Evolutionary conservation across 1,140 invertebrate species (phyloP).

Genomic region (Bombyx mandarina): DNA sequence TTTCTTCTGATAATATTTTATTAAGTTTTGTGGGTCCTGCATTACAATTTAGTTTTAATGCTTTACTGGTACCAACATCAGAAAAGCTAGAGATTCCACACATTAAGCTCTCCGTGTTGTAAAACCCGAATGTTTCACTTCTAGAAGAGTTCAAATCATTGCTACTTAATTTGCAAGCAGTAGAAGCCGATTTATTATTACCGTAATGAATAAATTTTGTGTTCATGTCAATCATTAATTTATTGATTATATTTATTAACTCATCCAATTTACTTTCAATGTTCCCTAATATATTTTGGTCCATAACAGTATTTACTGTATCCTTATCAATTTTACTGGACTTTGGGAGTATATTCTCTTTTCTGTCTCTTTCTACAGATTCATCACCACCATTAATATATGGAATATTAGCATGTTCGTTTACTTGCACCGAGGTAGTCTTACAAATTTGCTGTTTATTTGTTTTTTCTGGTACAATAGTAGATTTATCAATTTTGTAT

Average conservation of each 20-base stretch:
- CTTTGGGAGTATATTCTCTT: no score
- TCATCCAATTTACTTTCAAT: conserved; percentile 30
- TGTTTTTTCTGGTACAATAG: not conserved
- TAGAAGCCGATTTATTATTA: not conserved
- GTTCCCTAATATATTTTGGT: not conserved
- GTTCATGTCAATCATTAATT: conserved; percentile 32
- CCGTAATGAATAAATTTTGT: conserved; percentile 7
- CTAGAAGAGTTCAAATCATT: conserved; percentile 12
- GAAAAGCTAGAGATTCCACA: no score
- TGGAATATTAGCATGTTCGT: no score
- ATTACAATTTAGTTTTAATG: no score
- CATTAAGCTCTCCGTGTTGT: not conserved
- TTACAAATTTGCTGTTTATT: not conserved
- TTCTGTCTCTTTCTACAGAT: no score
- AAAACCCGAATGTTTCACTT: conserved; percentile 13
- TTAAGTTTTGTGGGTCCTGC: conserved; percentile 8
- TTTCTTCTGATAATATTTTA: conserved; percentile 22
- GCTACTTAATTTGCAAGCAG: conserved; percentile 2
- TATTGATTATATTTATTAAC: conserved; percentile 38
- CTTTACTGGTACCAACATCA: no score
- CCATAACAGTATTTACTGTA: no score
- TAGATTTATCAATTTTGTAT: not conserved
- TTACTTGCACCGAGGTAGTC: not conserved
- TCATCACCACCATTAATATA: no score
- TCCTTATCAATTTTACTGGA: no score